Conservation (phyloP, 2,888 invertebrate genomes). For the Melinaea marsaeus region DNA sequence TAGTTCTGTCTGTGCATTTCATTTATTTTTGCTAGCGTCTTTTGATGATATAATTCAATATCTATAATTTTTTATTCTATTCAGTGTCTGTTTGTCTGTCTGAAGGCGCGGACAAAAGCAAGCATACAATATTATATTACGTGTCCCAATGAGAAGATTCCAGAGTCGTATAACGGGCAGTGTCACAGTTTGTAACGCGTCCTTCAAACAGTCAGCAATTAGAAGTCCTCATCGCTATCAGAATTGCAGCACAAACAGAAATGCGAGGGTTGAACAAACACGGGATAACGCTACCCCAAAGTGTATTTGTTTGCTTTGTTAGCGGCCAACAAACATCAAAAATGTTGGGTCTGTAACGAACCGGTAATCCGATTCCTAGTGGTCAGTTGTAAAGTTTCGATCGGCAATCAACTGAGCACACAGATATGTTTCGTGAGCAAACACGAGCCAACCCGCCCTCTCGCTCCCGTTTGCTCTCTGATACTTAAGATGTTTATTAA, state of each 20-base stretch:
- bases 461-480: constrained; percentile 23
- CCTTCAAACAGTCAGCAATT: constrained; percentile 26
- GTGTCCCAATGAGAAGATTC: too few species aligned
- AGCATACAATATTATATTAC: too few species aligned
- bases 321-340: constrained; percentile 66
- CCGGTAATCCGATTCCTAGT: constrained; percentile 68
- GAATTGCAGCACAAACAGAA: constrained; percentile 34
- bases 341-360: constrained; percentile 64
- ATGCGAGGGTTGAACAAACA: constrained; percentile 49
- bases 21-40: too few species aligned
- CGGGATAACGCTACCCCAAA: constrained; percentile 38
- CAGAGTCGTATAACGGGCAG: too few species aligned
- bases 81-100: too few species aligned
- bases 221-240: constrained; percentile 33
- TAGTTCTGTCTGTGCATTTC: too few species aligned
- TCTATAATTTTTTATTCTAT: too few species aligned
- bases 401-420: constrained; percentile 70
- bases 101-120: neutral
- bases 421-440: constrained; percentile 68
- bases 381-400: constrained; percentile 71
- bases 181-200: too few species aligned
- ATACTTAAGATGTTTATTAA: constrained; percentile 36
- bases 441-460: constrained; percentile 52
- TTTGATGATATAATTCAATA: too few species aligned
- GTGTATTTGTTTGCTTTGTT: constrained; percentile 59